Evolutionary conservation across 2,797 vertebrate species (phyloP), one percentile per base, ranked within the genome.

Genomic region (Remorina albescens): DNA sequence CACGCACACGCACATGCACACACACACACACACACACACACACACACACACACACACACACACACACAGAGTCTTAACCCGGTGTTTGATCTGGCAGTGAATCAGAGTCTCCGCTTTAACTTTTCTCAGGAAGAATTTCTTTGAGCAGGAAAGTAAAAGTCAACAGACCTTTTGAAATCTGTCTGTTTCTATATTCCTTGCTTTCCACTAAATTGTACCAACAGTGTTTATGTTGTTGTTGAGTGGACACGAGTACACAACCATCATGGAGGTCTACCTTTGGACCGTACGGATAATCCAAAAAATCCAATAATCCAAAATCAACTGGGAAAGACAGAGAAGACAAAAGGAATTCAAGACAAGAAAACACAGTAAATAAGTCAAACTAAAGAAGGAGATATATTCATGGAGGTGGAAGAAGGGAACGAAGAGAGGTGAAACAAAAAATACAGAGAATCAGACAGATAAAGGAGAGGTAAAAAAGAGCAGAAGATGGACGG

Each of bases 41-140:
- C n/a, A n/a, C n/a, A n/a, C 53, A 28, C 39, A 41, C 0, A 13
- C 2, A n/a, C n/a, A n/a, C 53, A 28, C 39, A 41, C 0, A 13
- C 2, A 36, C 13, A 41, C 13, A 41, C 13, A 18, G 39, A 41
- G 68, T 63, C 76, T 85, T 82, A 88, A 87, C 76, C 86, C 44
- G 26, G 56, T 74, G 61, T 62, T 34, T 74, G 69, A 47, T 44
- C n/a, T 74, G 78, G 71, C 71, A 13, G 4, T 23, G 36, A 60
- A 34, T 67, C 67, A 53, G 37, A 55, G 13, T 21, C n/a, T 37
- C 36, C 50, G 59, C 49, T 50, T 25, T 7, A 5, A 25, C 30
- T 44, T 39, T 30, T 44, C 39, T 55, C 28, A 46, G 25, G 3
- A 21, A 25, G 55, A 75, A 34, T 11, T 16, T 54, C 51, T 67